Evolutionary conservation across 2,888 invertebrate species (phyloP), one percentile per base, ranked within the genome.

Genomic region (Drosophila merina): DNA sequence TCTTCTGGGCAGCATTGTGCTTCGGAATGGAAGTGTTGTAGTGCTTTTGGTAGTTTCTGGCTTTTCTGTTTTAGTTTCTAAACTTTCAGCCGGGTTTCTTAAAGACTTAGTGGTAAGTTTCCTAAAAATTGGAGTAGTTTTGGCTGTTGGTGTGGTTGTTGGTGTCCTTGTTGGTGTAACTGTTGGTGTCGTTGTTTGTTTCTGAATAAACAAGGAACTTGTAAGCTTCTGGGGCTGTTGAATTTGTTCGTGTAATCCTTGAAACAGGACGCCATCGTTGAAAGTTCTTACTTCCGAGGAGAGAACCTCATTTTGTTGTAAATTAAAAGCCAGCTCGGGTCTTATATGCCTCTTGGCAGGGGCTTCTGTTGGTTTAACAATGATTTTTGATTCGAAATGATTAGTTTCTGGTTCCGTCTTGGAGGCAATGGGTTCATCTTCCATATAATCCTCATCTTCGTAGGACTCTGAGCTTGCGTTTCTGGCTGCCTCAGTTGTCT

Each of bases 381-480:
- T 33, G 20, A 10, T 12, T 7, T 62, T 49, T 9, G 20, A 9
- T 26, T 44, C 33, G 5, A 14, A 12, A 12, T 5, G n/a, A 2
- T n/a, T 1, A 2, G 7, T 8, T 20, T 6, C 60, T 63, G 30
- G 54, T 47, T 64, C 62, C 8, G 45, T 62, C 52, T 77, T 72
- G 42, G 62, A 26, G 30, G 9, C 9, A 0, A 36, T 36, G 12
- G 31, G 36, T 1, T 70, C 70, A 25, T 70, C 69, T 10, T 70
- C 70, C 33, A 62, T 42, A 6, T 68, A 69, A 2, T 68, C 69
- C 4, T 70, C 70, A 1, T 70, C 68, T 4, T 68, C 60, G 1
- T 62, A 70, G 25, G 20, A 47, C 28, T 60, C 60, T 8, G 40
- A n/a, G 38, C 8, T 20, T 1, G 20, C 26, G 3, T 28, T 40